A percentile compares a stretch with the other conserved stretches of the same genome.
phyloP scores from a whole-genome alignment of 2,888 invertebrate genomes.

The Euproctis similis region DNA sequence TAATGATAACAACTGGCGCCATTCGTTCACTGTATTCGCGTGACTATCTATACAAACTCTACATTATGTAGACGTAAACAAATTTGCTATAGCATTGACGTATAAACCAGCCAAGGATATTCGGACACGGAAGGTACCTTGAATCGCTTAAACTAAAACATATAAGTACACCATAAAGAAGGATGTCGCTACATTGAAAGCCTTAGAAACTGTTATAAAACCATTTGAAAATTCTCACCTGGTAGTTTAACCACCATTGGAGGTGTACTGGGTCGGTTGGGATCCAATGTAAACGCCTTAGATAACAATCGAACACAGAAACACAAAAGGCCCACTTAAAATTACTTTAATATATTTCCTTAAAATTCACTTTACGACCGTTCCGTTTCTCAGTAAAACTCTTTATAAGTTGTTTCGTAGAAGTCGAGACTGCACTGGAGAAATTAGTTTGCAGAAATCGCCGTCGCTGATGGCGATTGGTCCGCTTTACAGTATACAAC shows the following conservation, averaged over 20 bases:
- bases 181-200: background rate
- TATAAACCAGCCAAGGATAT: conserved; percentile 9
- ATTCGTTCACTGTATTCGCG: conserved; percentile 30
- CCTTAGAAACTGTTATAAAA: background rate
- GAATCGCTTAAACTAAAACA: background rate
- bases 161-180: background rate
- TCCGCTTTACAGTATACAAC: conserved; percentile 53
- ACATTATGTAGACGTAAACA: conserved; percentile 33
- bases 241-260: conserved; percentile 74
- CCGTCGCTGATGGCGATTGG: conserved; percentile 46
- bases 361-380: conserved; percentile 70
- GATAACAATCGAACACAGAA: conserved; percentile 63
- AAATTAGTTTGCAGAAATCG: conserved; percentile 71
- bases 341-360: conserved; percentile 69
- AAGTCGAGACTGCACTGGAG: conserved; percentile 62
- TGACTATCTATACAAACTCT: no score
- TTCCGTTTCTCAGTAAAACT: conserved; percentile 69
- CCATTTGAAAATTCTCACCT: conserved; percentile 45
- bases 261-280: conserved; percentile 63
- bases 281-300: conserved; percentile 73
- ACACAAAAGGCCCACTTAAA: conserved; percentile 64
- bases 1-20: conserved; percentile 46
- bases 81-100: conserved; percentile 16
- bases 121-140: conserved; percentile 1
- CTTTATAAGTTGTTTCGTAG: conserved; percentile 71